Conservation (phyloP, 2,113 vertebrate species). For the Toxotes jaculatrix region DNA sequence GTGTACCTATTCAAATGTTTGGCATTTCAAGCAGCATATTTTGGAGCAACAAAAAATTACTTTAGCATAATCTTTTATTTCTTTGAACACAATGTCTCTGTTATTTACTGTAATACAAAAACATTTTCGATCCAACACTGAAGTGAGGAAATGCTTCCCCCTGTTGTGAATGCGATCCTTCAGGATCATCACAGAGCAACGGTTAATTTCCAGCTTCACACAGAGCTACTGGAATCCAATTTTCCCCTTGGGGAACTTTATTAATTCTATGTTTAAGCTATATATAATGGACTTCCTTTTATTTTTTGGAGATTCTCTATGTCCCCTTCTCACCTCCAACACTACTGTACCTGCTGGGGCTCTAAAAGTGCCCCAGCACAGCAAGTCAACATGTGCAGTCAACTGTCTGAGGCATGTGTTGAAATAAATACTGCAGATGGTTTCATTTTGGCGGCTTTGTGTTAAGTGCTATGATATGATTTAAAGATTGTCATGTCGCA, state of each 20-base stretch:
- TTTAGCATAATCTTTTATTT: neutral
- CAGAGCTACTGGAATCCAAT: slow-evolving; percentile 42
- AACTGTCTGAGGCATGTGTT: neutral
- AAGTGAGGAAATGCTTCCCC: neutral
- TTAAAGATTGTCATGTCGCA: slow-evolving; percentile 47
- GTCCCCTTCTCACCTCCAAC: neutral
- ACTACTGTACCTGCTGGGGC: neutral
- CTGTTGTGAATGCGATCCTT: slow-evolving; percentile 21
- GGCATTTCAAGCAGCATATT: neutral
- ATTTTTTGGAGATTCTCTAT: neutral
- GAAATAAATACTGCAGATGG: neutral
- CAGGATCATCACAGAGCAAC: slow-evolving; percentile 8
- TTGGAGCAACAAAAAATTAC: neutral
- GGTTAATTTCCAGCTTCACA: slow-evolving; percentile 38
- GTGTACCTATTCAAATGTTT: neutral
- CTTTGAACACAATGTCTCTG: neutral
- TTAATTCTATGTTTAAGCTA: slow-evolving; percentile 49
- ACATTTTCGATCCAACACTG: slow-evolving; percentile 3
- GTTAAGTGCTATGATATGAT: slow-evolving; percentile 46
- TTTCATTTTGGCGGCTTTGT: slow-evolving; percentile 25
- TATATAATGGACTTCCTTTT: slow-evolving; percentile 29
- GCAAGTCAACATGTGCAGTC: neutral
- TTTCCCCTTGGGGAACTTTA: slow-evolving; percentile 47
- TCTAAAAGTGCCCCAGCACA: slow-evolving; percentile 7
- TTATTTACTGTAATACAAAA: neutral